Percentiles rank a stretch among this genome's conserved stretches.
Evolutionary conservation across 2,113 vertebrate genomes (phyloP).

Genomic region (Neomonachus schauinslandi): DNA sequence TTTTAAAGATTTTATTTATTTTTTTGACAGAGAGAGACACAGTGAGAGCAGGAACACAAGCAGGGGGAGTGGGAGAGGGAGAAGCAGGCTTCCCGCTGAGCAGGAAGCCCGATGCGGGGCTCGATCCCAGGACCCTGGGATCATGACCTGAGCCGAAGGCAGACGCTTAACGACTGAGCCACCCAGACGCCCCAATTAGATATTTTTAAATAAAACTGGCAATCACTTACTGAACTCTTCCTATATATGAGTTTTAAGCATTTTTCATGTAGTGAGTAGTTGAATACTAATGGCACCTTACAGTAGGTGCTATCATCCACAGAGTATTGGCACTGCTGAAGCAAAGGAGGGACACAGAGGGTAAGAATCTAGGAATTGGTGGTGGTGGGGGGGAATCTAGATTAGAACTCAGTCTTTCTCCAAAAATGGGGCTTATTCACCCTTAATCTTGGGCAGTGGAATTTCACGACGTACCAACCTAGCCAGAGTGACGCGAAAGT

Average conservation of each 20-base stretch:
- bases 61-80: too few relatives aligned
- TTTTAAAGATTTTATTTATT: too few relatives aligned
- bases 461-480: not conserved
- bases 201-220: conserved; percentile 19
- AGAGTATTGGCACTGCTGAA: not conserved
- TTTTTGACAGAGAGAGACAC: too few relatives aligned
- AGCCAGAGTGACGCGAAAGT: not conserved
- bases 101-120: too few relatives aligned
- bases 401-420: not conserved
- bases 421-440: not conserved
- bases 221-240: not conserved
- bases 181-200: too few relatives aligned
- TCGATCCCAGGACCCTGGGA: too few relatives aligned
- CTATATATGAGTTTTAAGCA: not conserved
- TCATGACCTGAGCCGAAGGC: too few relatives aligned
- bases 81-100: too few relatives aligned
- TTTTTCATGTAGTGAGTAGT: not conserved
- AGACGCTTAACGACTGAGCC: too few relatives aligned
- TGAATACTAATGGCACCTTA: not conserved
- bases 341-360: not conserved
- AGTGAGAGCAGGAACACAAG: too few relatives aligned
- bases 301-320: fast-evolving
- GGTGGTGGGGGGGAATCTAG: not conserved
- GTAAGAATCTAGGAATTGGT: not conserved
- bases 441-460: not conserved